Base-by-base conservation (phyloP, 2,888 invertebrate genomes). In the Lasius platythorax region DNA sequence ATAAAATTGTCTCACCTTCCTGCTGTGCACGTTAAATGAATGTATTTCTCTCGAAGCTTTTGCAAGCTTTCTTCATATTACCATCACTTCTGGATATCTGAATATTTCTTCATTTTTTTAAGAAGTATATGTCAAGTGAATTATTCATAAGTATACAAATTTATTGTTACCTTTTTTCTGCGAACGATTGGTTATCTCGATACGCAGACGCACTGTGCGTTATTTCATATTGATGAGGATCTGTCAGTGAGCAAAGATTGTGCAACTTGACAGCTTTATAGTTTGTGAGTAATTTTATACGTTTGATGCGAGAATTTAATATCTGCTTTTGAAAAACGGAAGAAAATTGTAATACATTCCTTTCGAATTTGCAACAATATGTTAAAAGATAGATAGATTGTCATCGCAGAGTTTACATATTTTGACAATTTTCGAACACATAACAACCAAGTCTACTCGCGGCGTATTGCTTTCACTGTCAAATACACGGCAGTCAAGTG, bases 1-100 rank as follows among this genome's bases (percentile, higher is more conserved):
- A 85, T 86, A 86, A 85, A 84, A 85, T 85, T 82, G 74, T 86
- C 85, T 82, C 86, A 70, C 85, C 70, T 86, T 50, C 23, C 58
- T 18, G 8, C n/a, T 33, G 46, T 9, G 58, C 18, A 9, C 18
- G 33, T 58, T n/a, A 4, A 30, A 58, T 67, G 1, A 67, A 56
- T 43, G 15, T 58, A 70, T 33, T n/a, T 5, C 12, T 43, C 18
- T 33, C 33, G 46, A 58, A 72, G 5, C 30, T 61, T 37, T 46
- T 37, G 50, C 33, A n/a, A 30, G 33, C 33, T 33, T 15, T 53
- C 5, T 53, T n/a, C 6, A 50, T 50, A 33, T 61, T 70, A 33
- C 9, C 68, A 37, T 15, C 6, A 37, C 4, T 12, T 6, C 6
- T 46, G 12, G 3, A 61, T 63, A 67, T 56, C 28, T 33, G 8